Conservation (phyloP, 1,140 invertebrate genomes). For the Microplitis demolitor region DNA sequence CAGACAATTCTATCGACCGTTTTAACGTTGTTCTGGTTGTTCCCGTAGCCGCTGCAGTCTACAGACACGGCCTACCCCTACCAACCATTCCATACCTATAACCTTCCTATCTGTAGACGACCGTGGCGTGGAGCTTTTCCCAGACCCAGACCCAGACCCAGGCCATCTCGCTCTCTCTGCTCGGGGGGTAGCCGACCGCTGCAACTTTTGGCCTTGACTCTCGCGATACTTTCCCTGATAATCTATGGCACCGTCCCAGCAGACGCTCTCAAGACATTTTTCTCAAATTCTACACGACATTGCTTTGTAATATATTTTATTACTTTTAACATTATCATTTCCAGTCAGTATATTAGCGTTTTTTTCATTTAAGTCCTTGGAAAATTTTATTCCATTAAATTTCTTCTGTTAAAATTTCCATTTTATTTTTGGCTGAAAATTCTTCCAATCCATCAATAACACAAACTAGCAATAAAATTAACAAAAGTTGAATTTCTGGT, state of each 20-base stretch:
- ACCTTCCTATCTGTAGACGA: conserved; percentile 36
- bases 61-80: conserved; percentile 52
- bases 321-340: too few relatives aligned
- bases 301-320: too few relatives aligned
- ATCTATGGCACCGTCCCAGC: conserved; percentile 5
- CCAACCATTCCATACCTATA: background rate
- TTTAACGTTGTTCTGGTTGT: too few relatives aligned
- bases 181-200: conserved; percentile 30
- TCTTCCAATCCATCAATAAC: background rate
- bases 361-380: too few relatives aligned
- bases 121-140: conserved; percentile 26
- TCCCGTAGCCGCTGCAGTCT: conserved; percentile 36
- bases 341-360: too few relatives aligned
- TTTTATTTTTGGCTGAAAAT: too few relatives aligned
- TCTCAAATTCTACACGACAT: too few relatives aligned
- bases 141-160: background rate
- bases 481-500: background rate
- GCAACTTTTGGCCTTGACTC: conserved; percentile 39
- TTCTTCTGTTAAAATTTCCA: too few relatives aligned
- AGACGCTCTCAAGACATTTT: background rate
- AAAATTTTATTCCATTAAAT: too few relatives aligned
- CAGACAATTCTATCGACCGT: conserved; percentile 60
- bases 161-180: conserved; percentile 15
- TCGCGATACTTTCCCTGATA: conserved; percentile 13
- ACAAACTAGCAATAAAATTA: background rate